Evolutionary conservation across 2,888 invertebrate genomes (phyloP), one percentile per base, ranked within the genome.

Genomic region (Clusia tigrina): DNA sequence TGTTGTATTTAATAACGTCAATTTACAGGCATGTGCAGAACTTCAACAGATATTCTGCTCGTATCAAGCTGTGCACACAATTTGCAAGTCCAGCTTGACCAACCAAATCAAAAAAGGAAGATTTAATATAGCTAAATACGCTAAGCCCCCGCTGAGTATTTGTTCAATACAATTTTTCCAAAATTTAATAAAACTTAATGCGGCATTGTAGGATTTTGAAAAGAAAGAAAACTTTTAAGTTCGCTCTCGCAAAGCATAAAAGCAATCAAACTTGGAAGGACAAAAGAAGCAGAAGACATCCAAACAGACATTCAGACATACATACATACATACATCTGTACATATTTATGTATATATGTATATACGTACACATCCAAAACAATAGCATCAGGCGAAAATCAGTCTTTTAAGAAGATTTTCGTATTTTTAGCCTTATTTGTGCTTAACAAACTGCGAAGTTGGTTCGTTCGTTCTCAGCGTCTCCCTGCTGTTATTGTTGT

Each of bases 341-440:
- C n/a, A n/a, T n/a, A n/a, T n/a, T n/a, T n/a, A n/a, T n/a, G n/a
- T n/a, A n/a, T n/a, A n/a, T n/a, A n/a, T n/a, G n/a, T n/a, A n/a
- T n/a, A n/a, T n/a, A n/a, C n/a, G n/a, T n/a, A n/a, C 9, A 15
- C 42, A 42, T 17, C 42, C 42, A 22, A 48, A 48, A 48, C 6
- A 15, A 48, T 9, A 22, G 22, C 48, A 48, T 12, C 6, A 6
- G 20, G 22, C 22, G 48, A 22, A 48, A 48, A 48, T 48, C 22
- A 20, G 22, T 48, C 48, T 48, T 48, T 48, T 48, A 48, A 48
- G 48, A 48, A 42, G 48, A 18, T 18, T 22, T 48, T 48, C 48
- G 22, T 48, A 48, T 48, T 48, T 48, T 48, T 48, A 48, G 48
- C 48, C 22, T 48, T 48, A 48, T 48, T 20, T 48, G 48, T 42